Evolutionary conservation across 2,888 invertebrate species (phyloP).

Genomic region (Hedya salicella): DNA sequence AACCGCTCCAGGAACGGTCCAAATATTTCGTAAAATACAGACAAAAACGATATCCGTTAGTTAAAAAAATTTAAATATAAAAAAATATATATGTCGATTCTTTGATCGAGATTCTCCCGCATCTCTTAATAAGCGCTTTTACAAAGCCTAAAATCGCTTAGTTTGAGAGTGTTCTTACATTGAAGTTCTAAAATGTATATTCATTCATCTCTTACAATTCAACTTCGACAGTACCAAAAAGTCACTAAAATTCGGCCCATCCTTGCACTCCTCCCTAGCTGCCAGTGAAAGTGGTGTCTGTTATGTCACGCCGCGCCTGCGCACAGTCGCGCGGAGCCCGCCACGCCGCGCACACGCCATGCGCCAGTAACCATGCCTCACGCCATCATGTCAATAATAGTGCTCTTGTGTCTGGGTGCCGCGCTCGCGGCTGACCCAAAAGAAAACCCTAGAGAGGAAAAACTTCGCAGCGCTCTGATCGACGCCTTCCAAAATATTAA

Average conservation of each 20-base stretch:
- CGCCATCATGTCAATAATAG: conserved; percentile 59
- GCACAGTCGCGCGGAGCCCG: conserved; percentile 70
- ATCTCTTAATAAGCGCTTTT: too few species aligned
- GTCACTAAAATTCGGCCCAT: neutral
- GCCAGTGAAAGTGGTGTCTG: conserved; percentile 77
- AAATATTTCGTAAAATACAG: too few species aligned
- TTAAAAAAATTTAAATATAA: too few species aligned
- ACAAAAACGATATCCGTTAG: too few species aligned
- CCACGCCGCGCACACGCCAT: conserved; percentile 76
- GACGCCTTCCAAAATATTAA: conserved; percentile 81
- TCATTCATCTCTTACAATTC: too few species aligned
- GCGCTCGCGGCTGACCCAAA: conserved; percentile 59
- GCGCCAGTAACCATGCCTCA: conserved; percentile 60
- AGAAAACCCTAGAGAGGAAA: conserved; percentile 74
- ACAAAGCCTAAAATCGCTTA: too few species aligned
- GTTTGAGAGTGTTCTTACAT: too few species aligned
- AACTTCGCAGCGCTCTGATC: conserved; percentile 73
- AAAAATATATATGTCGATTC: too few species aligned
- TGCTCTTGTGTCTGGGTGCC: conserved; percentile 58
- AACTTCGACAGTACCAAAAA: neutral
- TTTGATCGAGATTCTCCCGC: too few species aligned
- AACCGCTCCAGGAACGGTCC: too few species aligned
- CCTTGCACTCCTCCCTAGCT: conserved; percentile 22
- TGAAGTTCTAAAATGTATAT: too few species aligned
- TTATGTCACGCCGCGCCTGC: conserved; percentile 72